These are phyloP conservation scores for Didymodactylos carnosus DNA, from an alignment of 2,888 invertebrate genomes.

Conservation along the genomic window DNA sequence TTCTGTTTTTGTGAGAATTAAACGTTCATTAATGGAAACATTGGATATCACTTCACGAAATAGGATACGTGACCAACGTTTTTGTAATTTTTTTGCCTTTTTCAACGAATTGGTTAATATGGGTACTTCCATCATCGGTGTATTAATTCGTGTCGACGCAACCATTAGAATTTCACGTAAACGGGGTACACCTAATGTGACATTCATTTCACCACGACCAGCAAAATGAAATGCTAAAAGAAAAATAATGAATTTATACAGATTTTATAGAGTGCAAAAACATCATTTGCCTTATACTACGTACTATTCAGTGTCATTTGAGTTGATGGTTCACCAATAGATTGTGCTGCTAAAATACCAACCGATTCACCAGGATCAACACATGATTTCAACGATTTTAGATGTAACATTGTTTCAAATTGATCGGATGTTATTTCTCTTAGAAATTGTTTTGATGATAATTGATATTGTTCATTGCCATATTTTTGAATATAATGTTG, in stretches of 20 bases:
- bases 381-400: conserved; percentile 55
- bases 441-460: neutral
- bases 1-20: neutral
- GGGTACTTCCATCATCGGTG: conserved; percentile 85
- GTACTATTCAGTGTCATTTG: conserved; percentile 91
- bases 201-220: conserved; percentile 98
- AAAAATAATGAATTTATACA: neutral
- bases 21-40: neutral
- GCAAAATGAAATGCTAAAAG: conserved; percentile 76
- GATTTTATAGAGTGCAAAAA: no score
- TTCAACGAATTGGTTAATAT: conserved; percentile 37
- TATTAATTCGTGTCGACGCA: conserved; percentile 73
- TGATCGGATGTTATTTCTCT: conserved; percentile 13
- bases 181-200: conserved; percentile 94
- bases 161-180: conserved; percentile 85
- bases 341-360: conserved; percentile 82
- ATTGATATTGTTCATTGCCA: neutral
- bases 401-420: conserved; percentile 52
- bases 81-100: neutral
- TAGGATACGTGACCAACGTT: neutral
- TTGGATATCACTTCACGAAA: neutral
- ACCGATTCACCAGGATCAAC: conserved; percentile 85
- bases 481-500: conserved; percentile 21
- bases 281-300: no score
- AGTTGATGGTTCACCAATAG: conserved; percentile 94